Percentiles rank a stretch among this genome's conserved stretches.
phyloP scores from a whole-genome alignment of 2,113 vertebrate genomes.

The Bubalus kerabau region DNA sequence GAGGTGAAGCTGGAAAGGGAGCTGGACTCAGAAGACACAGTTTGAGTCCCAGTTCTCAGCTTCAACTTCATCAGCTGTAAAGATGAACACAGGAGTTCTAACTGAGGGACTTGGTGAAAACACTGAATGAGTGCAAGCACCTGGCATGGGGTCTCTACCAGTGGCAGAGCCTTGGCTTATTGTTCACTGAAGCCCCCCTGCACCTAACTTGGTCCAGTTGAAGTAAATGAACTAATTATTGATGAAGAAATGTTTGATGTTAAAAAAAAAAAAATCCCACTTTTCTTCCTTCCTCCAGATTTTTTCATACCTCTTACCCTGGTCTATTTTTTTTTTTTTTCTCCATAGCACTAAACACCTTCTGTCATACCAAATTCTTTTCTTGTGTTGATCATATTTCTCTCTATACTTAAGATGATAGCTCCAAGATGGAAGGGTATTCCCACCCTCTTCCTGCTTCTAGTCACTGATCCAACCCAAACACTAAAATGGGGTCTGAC shows the following conservation, averaged over 20 bases:
- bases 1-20: not conserved
- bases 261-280: not conserved
- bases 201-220: not conserved
- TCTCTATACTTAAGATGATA: not conserved
- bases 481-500: not conserved
- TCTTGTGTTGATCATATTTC: conserved; percentile 14
- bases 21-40: not conserved
- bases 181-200: not conserved
- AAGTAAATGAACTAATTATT: not conserved
- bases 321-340: not conserved
- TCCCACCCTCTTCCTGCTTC: not conserved
- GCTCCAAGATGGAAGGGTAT: not conserved
- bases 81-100: not conserved
- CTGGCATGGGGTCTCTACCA: not conserved
- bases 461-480: not conserved
- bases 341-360: not conserved
- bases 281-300: not conserved
- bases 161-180: not conserved
- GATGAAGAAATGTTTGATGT: not conserved
- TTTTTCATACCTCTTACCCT: not conserved
- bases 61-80: not conserved
- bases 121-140: not conserved
- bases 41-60: not conserved
- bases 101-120: not conserved
- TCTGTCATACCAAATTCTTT: not conserved